Base-by-base conservation (phyloP, 2,888 invertebrate genomes). In the Spodoptera picta region DNA sequence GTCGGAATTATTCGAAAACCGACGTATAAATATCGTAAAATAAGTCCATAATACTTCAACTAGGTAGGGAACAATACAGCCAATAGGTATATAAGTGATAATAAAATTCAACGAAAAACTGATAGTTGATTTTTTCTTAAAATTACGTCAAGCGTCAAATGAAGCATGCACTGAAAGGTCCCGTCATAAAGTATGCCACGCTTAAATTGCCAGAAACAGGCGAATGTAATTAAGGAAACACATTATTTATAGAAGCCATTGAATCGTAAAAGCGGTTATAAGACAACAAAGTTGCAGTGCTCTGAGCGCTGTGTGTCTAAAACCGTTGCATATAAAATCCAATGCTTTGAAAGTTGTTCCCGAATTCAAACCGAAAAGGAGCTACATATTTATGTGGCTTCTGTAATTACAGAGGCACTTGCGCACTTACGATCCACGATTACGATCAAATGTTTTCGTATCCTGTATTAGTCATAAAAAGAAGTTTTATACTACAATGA, bases 251-350 rank as follows among this genome's bases (percentile, higher is more conserved):
- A 36, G 71, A 60, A 71, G 60, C 65, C 43, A 41, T 2, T 31
- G 31, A 44, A 11, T 14, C 11, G n/a, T 42, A 27, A 46, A 72
- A 67, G 24, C 73, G 62, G 73, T 66, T 52, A 71, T 55, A 62
- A 44, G 61, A 36, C 50, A 58, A 71, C 61, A 42, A 56, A 55
- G 48, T 62, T 58, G 52, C 47, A 9, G 27, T 52, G 51, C 27
- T 14, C 55, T 49, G 47, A 24, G 47, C 62, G 53, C 47, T 52
- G 49, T 71, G 47, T 67, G 65, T 77, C 61, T 69, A 76, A 66
- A 79, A 66, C 65, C 41, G 77, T 57, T 60, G 49, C 63, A 53
- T 45, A 76, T 60, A 62, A 72, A 79, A 69, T 55, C 64, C 14
- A 48, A 62, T 53, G 52, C 48, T 46, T 24, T 9, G 4, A 36